A percentile compares a stretch with the other conserved stretches of the same genome.
Conservation (phyloP, 2,113 vertebrate genomes). For the Lophius piscatorius region DNA sequence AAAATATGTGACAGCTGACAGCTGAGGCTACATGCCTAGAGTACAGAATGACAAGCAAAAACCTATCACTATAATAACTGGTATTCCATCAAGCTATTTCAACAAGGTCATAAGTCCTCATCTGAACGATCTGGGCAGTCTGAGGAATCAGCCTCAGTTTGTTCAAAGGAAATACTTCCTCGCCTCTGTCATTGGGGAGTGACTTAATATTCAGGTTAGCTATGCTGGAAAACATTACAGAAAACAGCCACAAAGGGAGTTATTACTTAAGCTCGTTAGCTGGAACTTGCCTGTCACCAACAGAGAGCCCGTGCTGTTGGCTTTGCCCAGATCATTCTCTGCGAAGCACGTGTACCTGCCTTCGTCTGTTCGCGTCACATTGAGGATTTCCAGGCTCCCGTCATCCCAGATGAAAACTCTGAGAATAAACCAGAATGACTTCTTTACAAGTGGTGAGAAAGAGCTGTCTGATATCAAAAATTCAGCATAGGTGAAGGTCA, state of each 20-base stretch:
- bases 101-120: slow-evolving; percentile 12
- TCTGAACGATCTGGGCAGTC: neutral
- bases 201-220: slow-evolving; percentile 20
- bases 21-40: slow-evolving; percentile 7
- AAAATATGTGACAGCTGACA: slow-evolving; percentile 7
- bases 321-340: slow-evolving; percentile 92
- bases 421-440: slow-evolving; percentile 19
- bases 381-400: slow-evolving; percentile 93
- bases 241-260: neutral
- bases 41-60: neutral
- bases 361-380: slow-evolving; percentile 88
- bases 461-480: slow-evolving; percentile 27
- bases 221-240: slow-evolving; percentile 3
- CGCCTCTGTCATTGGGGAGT: slow-evolving; percentile 23
- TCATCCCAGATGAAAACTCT: slow-evolving; percentile 93
- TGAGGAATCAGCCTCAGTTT: slow-evolving; percentile 4
- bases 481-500: slow-evolving; percentile 42
- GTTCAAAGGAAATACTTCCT: slow-evolving; percentile 7
- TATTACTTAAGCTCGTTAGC: slow-evolving; percentile 1
- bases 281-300: slow-evolving; percentile 85
- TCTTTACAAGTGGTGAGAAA: slow-evolving; percentile 17
- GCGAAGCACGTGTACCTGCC: slow-evolving; percentile 95
- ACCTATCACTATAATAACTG: slow-evolving; percentile 2
- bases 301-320: slow-evolving; percentile 90
- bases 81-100: slow-evolving; percentile 3